These are phyloP conservation scores for Diarsia rubi DNA, from an alignment of 2,888 invertebrate species.

Conservation along the genomic window DNA sequence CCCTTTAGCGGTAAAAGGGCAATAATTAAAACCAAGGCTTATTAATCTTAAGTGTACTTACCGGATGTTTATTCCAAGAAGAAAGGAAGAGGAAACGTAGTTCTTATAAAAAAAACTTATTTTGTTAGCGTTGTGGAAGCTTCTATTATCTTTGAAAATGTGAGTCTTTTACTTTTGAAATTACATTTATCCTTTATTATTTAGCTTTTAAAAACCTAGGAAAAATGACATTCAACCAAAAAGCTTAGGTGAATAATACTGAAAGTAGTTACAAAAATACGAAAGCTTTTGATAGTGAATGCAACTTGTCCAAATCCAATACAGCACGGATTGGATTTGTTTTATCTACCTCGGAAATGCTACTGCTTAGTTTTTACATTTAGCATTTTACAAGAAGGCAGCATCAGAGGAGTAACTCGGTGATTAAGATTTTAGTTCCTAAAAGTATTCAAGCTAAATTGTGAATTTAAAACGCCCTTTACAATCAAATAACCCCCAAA, in stretches of 20 bases:
- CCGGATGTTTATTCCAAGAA: conserved; percentile 15
- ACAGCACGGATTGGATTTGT: neutral
- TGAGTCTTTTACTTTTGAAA: neutral
- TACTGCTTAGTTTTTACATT: neutral
- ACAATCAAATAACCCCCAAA: conserved; percentile 16
- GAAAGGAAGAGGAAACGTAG: neutral
- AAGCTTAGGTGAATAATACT: neutral
- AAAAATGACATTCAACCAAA: neutral
- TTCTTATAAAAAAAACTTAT: conserved; percentile 11
- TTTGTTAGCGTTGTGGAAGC: conserved; percentile 4
- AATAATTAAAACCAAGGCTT: neutral
- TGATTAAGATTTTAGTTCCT: neutral
- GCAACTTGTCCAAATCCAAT: neutral
- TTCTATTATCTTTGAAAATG: conserved; percentile 14
- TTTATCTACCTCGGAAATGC: neutral
- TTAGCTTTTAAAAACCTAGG: neutral
- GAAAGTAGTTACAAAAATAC: neutral
- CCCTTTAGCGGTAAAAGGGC: neutral
- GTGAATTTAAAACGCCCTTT: neutral
- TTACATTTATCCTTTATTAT: neutral
- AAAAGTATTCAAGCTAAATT: neutral
- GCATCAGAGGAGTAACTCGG: neutral
- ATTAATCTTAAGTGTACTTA: neutral
- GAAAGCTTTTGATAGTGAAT: neutral
- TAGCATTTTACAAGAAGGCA: neutral